Evolutionary conservation across 2,113 vertebrate genomes (phyloP).

Genomic region (Carassius gibelio): DNA sequence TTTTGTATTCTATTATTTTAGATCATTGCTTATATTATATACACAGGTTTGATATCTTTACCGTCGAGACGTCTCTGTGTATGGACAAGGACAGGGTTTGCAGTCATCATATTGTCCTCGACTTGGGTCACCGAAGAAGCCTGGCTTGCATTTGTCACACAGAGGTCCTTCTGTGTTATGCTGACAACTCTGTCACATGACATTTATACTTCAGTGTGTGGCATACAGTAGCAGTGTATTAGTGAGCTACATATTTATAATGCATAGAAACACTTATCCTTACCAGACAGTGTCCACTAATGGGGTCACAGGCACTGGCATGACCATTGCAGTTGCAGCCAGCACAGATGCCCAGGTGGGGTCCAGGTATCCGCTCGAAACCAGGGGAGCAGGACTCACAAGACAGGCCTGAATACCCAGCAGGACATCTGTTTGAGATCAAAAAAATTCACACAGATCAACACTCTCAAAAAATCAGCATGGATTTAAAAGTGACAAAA

Average conservation of each 20-base stretch:
- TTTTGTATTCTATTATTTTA: too few relatives aligned
- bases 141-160: constrained; percentile 88
- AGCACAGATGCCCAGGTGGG: constrained; percentile 86
- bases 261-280: constrained; percentile 47
- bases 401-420: constrained; percentile 88
- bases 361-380: constrained; percentile 83
- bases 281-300: constrained; percentile 92
- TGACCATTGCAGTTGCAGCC: constrained; percentile 93
- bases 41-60: too few relatives aligned
- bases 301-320: constrained; percentile 86
- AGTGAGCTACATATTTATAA: not conserved
- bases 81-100: constrained; percentile 93
- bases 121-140: constrained; percentile 91
- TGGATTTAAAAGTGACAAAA: not conserved
- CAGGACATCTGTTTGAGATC: constrained; percentile 83
- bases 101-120: constrained; percentile 85
- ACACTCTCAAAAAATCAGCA: not conserved
- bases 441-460: not conserved
- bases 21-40: too few relatives aligned
- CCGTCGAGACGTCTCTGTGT: constrained; percentile 80
- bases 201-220: not conserved
- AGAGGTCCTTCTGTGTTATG: constrained; percentile 95
- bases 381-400: constrained; percentile 86
- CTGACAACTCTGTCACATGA: constrained; percentile 85
- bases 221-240: not conserved